phyloP scores from a whole-genome alignment of 2,113 vertebrate species.

The Colaptes auratus region DNA sequence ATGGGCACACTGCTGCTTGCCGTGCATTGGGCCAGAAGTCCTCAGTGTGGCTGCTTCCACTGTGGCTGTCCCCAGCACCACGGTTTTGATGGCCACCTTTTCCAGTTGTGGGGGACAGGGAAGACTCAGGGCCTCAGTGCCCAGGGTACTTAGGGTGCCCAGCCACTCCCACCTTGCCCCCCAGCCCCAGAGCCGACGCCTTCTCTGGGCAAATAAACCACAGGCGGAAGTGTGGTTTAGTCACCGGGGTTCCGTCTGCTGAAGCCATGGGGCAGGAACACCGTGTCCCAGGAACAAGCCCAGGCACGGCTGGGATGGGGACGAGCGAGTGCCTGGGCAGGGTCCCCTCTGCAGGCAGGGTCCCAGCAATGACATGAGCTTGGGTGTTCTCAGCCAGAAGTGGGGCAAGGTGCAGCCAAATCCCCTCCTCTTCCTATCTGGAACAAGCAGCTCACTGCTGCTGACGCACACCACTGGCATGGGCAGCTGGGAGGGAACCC shows the following conservation, averaged over 20 bases:
- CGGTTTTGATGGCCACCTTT: background rate
- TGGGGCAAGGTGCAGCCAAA: background rate
- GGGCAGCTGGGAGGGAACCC: background rate
- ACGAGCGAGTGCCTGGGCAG: rapidly evolving
- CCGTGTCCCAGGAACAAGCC: background rate
- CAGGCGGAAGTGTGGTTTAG: slow-evolving; percentile 50
- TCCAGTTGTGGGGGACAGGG: rapidly evolving
- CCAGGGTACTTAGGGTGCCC: background rate
- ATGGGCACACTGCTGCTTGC: rapidly evolving
- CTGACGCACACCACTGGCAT: background rate
- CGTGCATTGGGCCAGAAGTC: rapidly evolving
- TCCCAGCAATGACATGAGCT: background rate
- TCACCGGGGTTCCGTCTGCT: background rate
- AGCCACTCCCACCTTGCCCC: background rate
- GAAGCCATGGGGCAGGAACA: background rate
- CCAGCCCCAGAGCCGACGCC: background rate
- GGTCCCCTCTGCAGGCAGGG: background rate
- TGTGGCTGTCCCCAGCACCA: rapidly evolving
- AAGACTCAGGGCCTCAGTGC: rapidly evolving
- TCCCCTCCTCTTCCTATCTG: background rate
- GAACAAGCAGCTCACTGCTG: background rate
- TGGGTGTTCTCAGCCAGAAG: background rate
- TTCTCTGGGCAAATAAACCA: slow-evolving; percentile 33
- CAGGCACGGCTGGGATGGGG: background rate
- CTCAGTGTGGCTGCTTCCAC: rapidly evolving